Evolutionary conservation across 2,888 invertebrate species (phyloP).

Genomic region (Tachystola acroxantha): DNA sequence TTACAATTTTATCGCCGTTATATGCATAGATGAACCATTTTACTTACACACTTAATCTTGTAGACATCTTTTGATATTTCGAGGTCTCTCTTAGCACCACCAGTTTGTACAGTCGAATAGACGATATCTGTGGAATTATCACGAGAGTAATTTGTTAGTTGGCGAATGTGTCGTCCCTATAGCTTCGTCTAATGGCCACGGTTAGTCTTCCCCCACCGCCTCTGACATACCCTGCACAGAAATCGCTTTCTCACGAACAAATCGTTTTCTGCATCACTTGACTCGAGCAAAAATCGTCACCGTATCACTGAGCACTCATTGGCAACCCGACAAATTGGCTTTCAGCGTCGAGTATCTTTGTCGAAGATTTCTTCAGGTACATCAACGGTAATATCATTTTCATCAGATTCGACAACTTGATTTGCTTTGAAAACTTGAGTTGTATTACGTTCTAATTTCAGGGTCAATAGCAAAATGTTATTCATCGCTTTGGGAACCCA

Average conservation of each 20-base stretch:
- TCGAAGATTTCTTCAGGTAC: slow-evolving; percentile 20
- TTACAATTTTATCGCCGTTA: too few species aligned
- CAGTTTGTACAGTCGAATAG: slow-evolving; percentile 67
- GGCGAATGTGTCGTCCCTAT: slow-evolving; percentile 71
- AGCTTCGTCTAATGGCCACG: slow-evolving; percentile 65
- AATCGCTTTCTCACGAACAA: slow-evolving; percentile 62
- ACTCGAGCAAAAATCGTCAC: slow-evolving; percentile 35
- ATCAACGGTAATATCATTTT: slow-evolving; percentile 20
- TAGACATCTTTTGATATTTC: too few species aligned
- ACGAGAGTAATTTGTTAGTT: slow-evolving; percentile 66
- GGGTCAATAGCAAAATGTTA: slow-evolving; percentile 40
- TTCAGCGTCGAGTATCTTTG: slow-evolving; percentile 29
- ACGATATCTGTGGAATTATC: slow-evolving; percentile 52
- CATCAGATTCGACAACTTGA: slow-evolving; percentile 20
- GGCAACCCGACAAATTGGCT: slow-evolving; percentile 36
- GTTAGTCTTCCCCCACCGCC: slow-evolving; percentile 46
- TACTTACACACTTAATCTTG: too few species aligned
- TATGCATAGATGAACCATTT: too few species aligned
- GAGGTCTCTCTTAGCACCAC: slow-evolving; percentile 6
- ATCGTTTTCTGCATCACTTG: slow-evolving; percentile 52
- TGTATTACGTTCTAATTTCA: too few species aligned
- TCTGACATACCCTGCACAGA: slow-evolving; percentile 53
- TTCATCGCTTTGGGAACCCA: slow-evolving; percentile 59
- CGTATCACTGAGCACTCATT: slow-evolving; percentile 40
- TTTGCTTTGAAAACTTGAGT: too few species aligned